Conservation (phyloP, 2,113 vertebrate genomes). For the Phoxinus phoxinus region DNA sequence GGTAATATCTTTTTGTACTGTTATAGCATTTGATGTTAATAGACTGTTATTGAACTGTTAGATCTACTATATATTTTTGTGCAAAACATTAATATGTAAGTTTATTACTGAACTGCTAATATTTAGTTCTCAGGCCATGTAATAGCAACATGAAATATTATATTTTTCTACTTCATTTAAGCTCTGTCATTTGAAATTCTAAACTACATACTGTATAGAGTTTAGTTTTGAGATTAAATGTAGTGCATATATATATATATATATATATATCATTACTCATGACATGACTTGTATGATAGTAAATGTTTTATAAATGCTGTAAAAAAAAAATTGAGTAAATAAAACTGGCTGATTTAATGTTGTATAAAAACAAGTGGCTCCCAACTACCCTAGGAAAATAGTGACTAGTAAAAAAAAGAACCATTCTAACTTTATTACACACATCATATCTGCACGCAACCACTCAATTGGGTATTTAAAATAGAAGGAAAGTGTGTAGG, state of each 20-base stretch:
- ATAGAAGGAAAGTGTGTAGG: slow-evolving; percentile 69
- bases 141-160: slow-evolving; percentile 28
- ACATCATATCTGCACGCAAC: background rate
- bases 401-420: background rate
- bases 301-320: background rate
- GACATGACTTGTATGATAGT: background rate
- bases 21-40: background rate
- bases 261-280: background rate
- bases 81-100: slow-evolving; percentile 3
- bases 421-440: background rate
- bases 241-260: background rate
- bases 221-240: background rate
- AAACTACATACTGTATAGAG: slow-evolving; percentile 5
- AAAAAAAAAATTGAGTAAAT: background rate
- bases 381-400: background rate
- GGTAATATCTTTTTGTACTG: background rate
- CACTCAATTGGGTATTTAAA: slow-evolving; percentile 56
- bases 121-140: slow-evolving; percentile 22
- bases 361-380: background rate
- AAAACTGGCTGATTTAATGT: background rate
- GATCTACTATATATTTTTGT: background rate
- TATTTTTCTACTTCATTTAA: slow-evolving; percentile 42
- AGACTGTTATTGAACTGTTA: background rate
- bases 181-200: slow-evolving; percentile 3
- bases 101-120: background rate